Evolutionary conservation across 2,797 vertebrate species (phyloP), one percentile per base, ranked within the genome.

Genomic region (Simalia tracyae): DNA sequence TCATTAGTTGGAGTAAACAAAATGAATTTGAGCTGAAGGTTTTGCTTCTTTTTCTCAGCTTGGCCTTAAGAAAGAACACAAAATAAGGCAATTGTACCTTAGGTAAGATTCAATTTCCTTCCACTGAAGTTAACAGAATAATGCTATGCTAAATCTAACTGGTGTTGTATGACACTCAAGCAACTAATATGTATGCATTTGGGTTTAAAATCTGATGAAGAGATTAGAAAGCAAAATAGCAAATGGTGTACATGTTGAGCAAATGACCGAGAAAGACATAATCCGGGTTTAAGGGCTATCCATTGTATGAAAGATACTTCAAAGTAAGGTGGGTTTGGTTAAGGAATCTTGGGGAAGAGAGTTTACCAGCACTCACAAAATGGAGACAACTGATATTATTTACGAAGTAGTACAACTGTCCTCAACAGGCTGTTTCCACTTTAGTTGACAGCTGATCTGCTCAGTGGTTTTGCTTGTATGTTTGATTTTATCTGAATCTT

Each of bases 61-160:
- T 0, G 0, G 61, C 64, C 2, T 63, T 50, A 0, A 1, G 22
- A 0, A 15, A 56, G n/a, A 87, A 68, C 64, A 68, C 24, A 92
- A 86, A 28, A 54, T 56, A 28, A 59, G 1, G 88, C 68, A 86
- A 72, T 81, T 0, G 0, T 0, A 15, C 26, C 50, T 68, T 46
- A 96, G 95, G 93, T 94, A 94, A 94, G 94, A 54, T 9, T 1
- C 15, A 66, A 87, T 88, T 87, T 61, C 1, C 9, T 59, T 3
- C 17, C 31, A 19, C 22, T 1, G 15, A 61, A 61, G 42, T 2
- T 8, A 66, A 46, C 15, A 22, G 10, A 31, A 46, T 89, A 56
- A 84, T 3, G 3, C 8, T 31, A 86, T 86, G n/a, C 26, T 42
- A 46, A 81, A 24, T 81, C 42, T 36, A 81, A 10, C 42, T 12